Evolutionary conservation across 1,140 invertebrate genomes (phyloP).

Genomic region (Alviniconcha marisindica): DNA sequence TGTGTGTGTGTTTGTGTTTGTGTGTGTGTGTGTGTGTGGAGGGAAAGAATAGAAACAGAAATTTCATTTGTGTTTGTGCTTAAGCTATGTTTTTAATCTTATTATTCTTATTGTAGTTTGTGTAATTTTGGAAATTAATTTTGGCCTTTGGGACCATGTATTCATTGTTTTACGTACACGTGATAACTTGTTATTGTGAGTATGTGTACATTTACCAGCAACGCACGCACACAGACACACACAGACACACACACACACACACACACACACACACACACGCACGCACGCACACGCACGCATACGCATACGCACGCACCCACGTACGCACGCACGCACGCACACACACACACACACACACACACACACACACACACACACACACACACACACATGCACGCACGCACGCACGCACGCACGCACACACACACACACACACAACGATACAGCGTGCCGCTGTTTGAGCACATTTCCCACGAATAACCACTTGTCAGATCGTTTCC

Average conservation of each 20-base stretch:
- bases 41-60: too few species aligned
- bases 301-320: neutral
- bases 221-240: constrained; percentile 13
- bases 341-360: constrained; percentile 1
- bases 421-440: neutral
- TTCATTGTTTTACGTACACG: neutral
- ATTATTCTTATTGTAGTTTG: too few species aligned
- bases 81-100: too few species aligned
- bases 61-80: too few species aligned
- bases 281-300: constrained; percentile 4
- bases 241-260: constrained; percentile 27
- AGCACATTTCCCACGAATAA: too few species aligned
- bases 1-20: neutral
- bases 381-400: constrained; percentile 12
- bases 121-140: too few species aligned
- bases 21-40: neutral
- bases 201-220: neutral
- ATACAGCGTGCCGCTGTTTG: too few species aligned
- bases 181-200: too few species aligned
- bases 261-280: constrained; percentile 20
- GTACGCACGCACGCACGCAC: neutral
- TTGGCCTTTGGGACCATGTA: too few species aligned
- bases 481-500: too few species aligned
- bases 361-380: constrained; percentile 26
- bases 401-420: constrained; percentile 5